These are phyloP conservation scores for Sinella curviseta DNA, from an alignment of 1,140 invertebrate genomes.

Conservation along the genomic window DNA sequence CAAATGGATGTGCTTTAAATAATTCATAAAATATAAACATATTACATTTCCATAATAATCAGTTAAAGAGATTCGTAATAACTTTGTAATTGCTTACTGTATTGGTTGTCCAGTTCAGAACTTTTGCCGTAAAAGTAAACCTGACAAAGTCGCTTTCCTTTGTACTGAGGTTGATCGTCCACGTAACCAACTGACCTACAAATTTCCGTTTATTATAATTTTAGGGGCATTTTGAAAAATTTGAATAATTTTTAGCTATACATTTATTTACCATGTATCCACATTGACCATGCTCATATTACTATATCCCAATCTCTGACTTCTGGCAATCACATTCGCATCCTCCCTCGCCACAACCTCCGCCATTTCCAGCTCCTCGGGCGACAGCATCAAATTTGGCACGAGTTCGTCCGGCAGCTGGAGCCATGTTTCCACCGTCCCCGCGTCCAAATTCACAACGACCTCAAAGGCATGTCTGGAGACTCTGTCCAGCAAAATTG, in stretches of 20 bases:
- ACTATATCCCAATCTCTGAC: neutral
- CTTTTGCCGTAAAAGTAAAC: neutral
- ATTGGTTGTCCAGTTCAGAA: neutral
- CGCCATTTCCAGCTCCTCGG: neutral
- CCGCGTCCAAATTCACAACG: neutral
- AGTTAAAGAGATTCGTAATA: neutral
- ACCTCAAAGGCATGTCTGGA: neutral
- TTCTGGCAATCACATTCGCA: neutral
- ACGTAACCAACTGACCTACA: too few relatives aligned
- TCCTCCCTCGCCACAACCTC: neutral
- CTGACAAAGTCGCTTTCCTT: neutral
- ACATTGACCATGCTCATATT: constrained; percentile 9
- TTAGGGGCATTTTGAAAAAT: too few relatives aligned
- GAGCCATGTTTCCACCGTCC: neutral
- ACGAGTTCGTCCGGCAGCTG: neutral
- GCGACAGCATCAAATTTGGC: neutral
- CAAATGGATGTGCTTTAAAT: constrained; percentile 17
- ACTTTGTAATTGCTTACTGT: constrained; percentile 4
- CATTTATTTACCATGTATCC: neutral
- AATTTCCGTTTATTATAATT: too few relatives aligned
- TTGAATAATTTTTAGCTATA: too few relatives aligned
- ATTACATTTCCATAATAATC: neutral
- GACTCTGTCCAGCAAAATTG: neutral
- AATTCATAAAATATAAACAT: neutral
- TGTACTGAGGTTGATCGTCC: neutral